Percentiles rank a stretch among this genome's conserved stretches.
Conservation (phyloP, 2,113 vertebrate species). For the Onychostoma macrolepis region DNA sequence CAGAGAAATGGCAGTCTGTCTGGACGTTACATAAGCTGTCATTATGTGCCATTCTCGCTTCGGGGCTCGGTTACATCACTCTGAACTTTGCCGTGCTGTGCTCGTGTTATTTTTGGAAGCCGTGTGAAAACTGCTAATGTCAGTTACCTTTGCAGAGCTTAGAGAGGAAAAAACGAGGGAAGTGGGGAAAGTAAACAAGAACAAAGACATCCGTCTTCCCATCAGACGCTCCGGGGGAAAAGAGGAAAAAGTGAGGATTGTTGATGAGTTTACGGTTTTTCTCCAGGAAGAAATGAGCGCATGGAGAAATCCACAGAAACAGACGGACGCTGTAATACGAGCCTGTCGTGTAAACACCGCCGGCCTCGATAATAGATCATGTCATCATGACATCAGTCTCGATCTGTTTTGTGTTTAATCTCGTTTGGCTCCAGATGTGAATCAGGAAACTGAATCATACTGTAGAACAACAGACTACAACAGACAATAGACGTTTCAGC, state of each 20-base stretch:
- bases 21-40: conserved; percentile 70
- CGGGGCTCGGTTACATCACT: conserved; percentile 65
- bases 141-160: conserved; percentile 17
- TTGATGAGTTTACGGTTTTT: conserved; percentile 50
- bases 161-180: background rate
- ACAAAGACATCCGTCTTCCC: conserved; percentile 32
- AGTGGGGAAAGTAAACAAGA: conserved; percentile 41
- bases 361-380: background rate
- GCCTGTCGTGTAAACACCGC: background rate
- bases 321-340: background rate
- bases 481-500: background rate
- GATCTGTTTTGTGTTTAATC: background rate
- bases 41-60: conserved; percentile 62
- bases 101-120: conserved; percentile 65
- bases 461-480: background rate
- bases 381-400: background rate
- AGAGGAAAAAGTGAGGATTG: background rate
- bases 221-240: background rate
- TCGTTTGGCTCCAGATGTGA: background rate
- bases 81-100: conserved; percentile 52
- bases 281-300: conserved; percentile 37
- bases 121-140: conserved; percentile 29
- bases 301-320: conserved; percentile 18
- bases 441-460: background rate
- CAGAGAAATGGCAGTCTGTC: conserved; percentile 52